Evolutionary conservation across 2,888 invertebrate species (phyloP), one percentile per base, ranked within the genome.

Genomic region (Coleophora flavipennella): DNA sequence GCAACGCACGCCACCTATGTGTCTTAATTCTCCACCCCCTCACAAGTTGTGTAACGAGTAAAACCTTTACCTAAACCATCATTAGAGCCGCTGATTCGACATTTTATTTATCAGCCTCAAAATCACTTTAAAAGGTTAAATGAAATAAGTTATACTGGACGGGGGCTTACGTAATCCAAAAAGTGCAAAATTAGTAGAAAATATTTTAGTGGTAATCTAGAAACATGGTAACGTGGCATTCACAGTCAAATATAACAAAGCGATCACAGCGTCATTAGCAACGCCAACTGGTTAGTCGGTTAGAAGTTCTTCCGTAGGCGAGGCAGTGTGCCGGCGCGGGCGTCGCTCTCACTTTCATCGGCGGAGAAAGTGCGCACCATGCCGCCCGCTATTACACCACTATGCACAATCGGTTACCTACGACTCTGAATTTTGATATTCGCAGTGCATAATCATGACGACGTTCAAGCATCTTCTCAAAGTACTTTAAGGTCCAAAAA

Each of bases 311-410:
- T 42, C 41, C 38, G 41, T 27, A 35, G 41, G 41, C 41, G 32
- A 20, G 35, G 20, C 28, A 20, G 32, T 12, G 35, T 32, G 35
- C 40, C 29, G n/a, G 33, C 36, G 28, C 35, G 42, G 37, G 33
- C 37, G 20, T 20, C 51, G 49, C 62, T 64, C 62, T 67, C 66
- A 65, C 66, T 67, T 64, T 62, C 64, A 42, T 55, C 46, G 55
- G 50, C 35, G 34, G 59, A 62, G 64, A 68, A 68, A 64, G 65
- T 62, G 36, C 39, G 42, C 42, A 44, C 45, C 43, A 43, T 44
- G 31, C 43, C 48, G 41, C 42, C 57, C 59, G 61, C 39, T 59
- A 58, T 50, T 47, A 50, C 43, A 42, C 42, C 42, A 43, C 43
- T 45, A 46, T 43, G 45, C 50, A 34, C 44, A 40, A 39, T 36